phyloP scores from a whole-genome alignment of 2,888 invertebrate species.

The Smittia sp. region DNA sequence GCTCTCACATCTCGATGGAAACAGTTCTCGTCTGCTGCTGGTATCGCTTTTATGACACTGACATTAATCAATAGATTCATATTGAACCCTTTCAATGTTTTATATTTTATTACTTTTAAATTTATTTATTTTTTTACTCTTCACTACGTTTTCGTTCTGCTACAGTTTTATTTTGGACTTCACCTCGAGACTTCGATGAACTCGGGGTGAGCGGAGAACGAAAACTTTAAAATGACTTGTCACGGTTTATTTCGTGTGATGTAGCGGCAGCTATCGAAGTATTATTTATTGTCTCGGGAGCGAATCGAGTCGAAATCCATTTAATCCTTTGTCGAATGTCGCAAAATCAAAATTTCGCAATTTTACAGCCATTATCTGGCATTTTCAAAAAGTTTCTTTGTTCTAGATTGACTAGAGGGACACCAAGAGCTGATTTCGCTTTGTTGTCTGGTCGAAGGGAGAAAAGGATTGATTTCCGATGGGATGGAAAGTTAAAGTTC shows the following conservation, averaged over 20 bases:
- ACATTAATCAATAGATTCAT: slow-evolving; percentile 41
- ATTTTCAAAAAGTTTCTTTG: background rate
- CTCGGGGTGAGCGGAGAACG: background rate
- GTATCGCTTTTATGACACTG: slow-evolving; percentile 38
- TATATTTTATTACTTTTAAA: slow-evolving; percentile 41
- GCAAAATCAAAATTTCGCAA: slow-evolving; percentile 20
- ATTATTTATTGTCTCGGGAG: slow-evolving; percentile 21
- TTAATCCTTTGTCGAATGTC: slow-evolving; percentile 19
- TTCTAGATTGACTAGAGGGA: background rate
- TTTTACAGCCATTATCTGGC: slow-evolving; percentile 21
- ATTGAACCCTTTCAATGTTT: slow-evolving; percentile 41
- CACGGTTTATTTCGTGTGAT: slow-evolving; percentile 38
- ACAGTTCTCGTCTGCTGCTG: background rate
- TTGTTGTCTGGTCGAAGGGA: background rate
- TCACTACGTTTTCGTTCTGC: background rate
- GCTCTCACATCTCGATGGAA: background rate
- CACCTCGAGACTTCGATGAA: background rate
- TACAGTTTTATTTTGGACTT: background rate
- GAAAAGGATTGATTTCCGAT: slow-evolving; percentile 38
- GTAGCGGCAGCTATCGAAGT: slow-evolving; percentile 21
- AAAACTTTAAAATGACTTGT: slow-evolving; percentile 40
- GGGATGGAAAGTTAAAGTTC: slow-evolving; percentile 17
- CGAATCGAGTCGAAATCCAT: background rate
- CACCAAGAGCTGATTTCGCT: slow-evolving; percentile 27
- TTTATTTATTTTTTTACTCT: slow-evolving; percentile 32